Percentiles rank a stretch among this genome's conserved stretches.
phyloP scores from a whole-genome alignment of 2,888 invertebrate species.

The Andrena camellia region DNA sequence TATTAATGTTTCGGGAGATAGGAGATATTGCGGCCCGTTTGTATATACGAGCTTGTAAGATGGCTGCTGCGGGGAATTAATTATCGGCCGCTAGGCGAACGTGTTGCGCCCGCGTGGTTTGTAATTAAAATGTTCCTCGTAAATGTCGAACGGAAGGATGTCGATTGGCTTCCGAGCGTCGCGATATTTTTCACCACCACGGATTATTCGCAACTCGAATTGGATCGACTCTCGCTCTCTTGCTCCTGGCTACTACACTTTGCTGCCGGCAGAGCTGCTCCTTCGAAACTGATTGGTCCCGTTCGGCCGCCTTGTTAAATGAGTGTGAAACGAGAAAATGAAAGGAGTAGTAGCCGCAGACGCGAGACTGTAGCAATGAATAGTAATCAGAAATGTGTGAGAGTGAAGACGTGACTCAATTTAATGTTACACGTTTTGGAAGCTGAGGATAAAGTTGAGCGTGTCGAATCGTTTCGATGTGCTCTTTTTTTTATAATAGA shows the following conservation, averaged over 20 bases:
- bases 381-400: background rate
- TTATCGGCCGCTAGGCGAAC: slow-evolving; percentile 25
- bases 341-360: background rate
- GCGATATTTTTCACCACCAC: slow-evolving; percentile 10
- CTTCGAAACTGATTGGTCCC: background rate
- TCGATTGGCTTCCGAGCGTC: slow-evolving; percentile 14
- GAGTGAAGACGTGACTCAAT: too few relatives aligned
- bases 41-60: slow-evolving; percentile 20
- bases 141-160: slow-evolving; percentile 10
- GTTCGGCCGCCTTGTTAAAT: background rate
- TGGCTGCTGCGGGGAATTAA: slow-evolving; percentile 40
- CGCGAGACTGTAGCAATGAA: too few relatives aligned
- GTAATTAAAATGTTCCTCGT: slow-evolving; percentile 43
- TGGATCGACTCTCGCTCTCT: background rate
- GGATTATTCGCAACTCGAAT: slow-evolving; percentile 17
- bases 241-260: background rate
- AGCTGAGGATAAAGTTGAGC: too few relatives aligned
- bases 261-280: background rate
- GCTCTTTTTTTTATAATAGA: too few relatives aligned
- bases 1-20: slow-evolving; percentile 49
- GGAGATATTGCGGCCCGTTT: slow-evolving; percentile 46
- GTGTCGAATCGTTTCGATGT: too few relatives aligned
- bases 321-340: slow-evolving; percentile 3
- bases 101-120: slow-evolving; percentile 2
- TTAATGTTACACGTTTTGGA: too few relatives aligned